Evolutionary conservation across 2,113 vertebrate genomes (phyloP).

Genomic region (Rutilus rutilus): DNA sequence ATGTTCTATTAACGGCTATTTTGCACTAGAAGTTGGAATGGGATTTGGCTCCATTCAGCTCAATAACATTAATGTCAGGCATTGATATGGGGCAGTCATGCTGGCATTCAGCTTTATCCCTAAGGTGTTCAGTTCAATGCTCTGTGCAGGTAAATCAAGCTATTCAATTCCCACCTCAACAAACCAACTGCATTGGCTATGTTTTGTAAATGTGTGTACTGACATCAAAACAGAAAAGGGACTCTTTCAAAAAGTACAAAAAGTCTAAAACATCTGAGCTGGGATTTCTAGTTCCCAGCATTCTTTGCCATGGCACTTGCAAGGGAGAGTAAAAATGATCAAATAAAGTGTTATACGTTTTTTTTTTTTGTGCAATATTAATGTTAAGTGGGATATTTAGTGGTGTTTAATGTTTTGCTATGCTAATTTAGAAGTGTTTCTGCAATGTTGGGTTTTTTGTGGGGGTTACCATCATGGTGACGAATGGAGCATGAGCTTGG

Average conservation of each 20-base stretch:
- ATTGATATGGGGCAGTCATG: not conserved
- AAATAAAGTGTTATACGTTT: too few relatives aligned
- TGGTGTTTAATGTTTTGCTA: too few relatives aligned
- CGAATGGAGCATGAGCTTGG: too few relatives aligned
- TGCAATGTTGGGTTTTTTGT: too few relatives aligned
- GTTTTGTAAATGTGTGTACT: not conserved
- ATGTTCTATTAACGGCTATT: not conserved
- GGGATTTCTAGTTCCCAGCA: too few relatives aligned
- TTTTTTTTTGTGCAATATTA: too few relatives aligned
- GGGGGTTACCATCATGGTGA: too few relatives aligned
- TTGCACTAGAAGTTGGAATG: not conserved
- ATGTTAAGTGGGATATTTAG: too few relatives aligned
- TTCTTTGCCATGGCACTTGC: too few relatives aligned
- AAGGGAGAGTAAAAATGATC: too few relatives aligned
- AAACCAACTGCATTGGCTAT: not conserved
- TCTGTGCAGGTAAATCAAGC: not conserved
- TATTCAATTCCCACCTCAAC: not conserved
- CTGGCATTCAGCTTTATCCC: not conserved
- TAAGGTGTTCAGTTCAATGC: not conserved
- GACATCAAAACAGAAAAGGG: not conserved
- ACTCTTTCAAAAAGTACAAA: not conserved
- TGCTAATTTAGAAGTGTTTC: too few relatives aligned
- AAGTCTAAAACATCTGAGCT: not conserved
- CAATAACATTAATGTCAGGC: not conserved
- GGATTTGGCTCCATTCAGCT: not conserved